Percentiles rank a stretch among this genome's conserved stretches.
Conservation (phyloP, 2,888 invertebrate species). For the Phoenoteleia sp. region DNA sequence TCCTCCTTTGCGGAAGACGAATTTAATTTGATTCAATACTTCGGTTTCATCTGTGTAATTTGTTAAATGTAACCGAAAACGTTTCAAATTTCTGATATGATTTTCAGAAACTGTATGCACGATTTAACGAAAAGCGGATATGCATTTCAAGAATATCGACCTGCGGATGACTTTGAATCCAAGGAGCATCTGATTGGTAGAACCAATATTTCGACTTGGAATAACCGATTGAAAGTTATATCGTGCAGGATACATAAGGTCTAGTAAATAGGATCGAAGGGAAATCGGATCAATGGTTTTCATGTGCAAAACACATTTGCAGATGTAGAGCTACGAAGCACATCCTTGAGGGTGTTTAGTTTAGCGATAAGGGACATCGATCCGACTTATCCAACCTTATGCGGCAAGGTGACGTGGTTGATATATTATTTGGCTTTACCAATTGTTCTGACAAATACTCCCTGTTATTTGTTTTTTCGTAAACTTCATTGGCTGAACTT, state of each 20-base stretch:
- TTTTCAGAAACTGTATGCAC: constrained; percentile 5
- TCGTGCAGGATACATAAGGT: constrained; percentile 11
- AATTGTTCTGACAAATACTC: constrained; percentile 6
- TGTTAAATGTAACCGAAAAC: constrained; percentile 14
- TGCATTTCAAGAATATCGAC: constrained; percentile 34
- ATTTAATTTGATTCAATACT: background rate
- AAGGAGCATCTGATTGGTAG: constrained; percentile 32
- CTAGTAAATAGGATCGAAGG: constrained; percentile 34
- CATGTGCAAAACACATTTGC: constrained; percentile 21
- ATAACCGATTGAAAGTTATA: constrained; percentile 52
- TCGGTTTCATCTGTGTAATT: background rate
- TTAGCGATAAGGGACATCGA: constrained; percentile 33
- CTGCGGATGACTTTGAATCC: constrained; percentile 4
- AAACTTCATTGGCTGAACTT: too few relatives aligned
- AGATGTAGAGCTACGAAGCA: constrained; percentile 18
- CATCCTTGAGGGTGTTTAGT: constrained; percentile 25
- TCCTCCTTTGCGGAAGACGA: too few relatives aligned
- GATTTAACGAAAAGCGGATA: constrained; percentile 29
- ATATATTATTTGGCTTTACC: constrained; percentile 23
- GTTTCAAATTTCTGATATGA: constrained; percentile 5
- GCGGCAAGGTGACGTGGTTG: background rate
- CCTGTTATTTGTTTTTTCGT: background rate
- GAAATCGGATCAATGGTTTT: constrained; percentile 51
- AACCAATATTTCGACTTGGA: constrained; percentile 38
- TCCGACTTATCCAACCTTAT: constrained; percentile 35